A percentile compares a stretch with the other conserved stretches of the same genome.
Evolutionary conservation across 35 echinoderm and acorn worm species (phyloP).

Genomic region (Lytechinus pictus): DNA sequence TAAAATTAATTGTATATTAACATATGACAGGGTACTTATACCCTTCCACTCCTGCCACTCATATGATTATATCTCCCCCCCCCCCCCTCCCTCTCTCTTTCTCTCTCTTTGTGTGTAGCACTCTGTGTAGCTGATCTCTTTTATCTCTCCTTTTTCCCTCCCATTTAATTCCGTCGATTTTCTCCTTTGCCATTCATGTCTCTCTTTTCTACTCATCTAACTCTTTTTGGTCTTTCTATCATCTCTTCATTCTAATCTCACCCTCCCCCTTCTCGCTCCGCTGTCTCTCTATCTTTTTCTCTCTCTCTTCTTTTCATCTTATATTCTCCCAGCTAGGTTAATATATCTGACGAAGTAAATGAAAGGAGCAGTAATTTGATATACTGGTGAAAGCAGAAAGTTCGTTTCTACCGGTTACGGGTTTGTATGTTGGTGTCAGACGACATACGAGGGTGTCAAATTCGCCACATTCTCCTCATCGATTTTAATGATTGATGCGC

Average conservation of each 20-base stretch:
- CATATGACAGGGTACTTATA: no score
- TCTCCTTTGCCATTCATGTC: not conserved
- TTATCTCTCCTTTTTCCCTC: not conserved
- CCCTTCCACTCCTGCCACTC: no score
- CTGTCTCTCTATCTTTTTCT: no score
- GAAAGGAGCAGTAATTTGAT: not conserved
- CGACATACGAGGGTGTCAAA: not conserved
- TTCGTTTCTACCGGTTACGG: not conserved
- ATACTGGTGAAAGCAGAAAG: not conserved
- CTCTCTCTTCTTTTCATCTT: no score
- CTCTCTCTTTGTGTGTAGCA: not conserved
- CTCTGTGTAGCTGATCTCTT: not conserved
- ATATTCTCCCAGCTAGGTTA: not conserved
- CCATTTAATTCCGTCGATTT: no score
- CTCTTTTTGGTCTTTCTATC: no score
- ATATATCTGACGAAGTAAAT: not conserved
- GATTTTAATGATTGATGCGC: not conserved
- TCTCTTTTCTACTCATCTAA: no score
- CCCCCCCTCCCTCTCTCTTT: not conserved
- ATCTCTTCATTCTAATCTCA: no score
- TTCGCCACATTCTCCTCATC: not conserved
- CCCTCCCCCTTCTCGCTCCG: no score
- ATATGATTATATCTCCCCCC: not conserved
- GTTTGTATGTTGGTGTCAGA: slow-evolving; percentile 2
- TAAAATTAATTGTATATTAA: no score